Percentiles rank a stretch among this genome's conserved stretches.
Evolutionary conservation across 2,113 vertebrate species (phyloP).

Genomic region (Atherinomorus stipes): DNA sequence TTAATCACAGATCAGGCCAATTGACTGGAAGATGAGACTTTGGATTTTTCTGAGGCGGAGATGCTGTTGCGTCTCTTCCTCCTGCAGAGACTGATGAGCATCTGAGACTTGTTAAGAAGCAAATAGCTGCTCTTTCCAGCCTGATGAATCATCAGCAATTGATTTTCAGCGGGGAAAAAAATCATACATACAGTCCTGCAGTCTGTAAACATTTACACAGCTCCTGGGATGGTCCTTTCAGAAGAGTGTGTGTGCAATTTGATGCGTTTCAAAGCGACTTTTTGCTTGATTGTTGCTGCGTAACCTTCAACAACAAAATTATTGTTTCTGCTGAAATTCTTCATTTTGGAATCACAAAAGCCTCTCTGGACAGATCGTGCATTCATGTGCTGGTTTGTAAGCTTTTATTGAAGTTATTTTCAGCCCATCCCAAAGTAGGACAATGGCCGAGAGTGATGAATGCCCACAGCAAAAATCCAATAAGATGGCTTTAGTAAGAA

Average conservation of each 20-base stretch:
- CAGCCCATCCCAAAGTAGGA: constrained; percentile 57
- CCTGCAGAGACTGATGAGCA: not conserved
- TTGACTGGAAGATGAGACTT: constrained; percentile 13
- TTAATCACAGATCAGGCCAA: constrained; percentile 34
- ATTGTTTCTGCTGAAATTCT: constrained; percentile 46
- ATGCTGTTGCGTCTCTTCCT: constrained; percentile 32
- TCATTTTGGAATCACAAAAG: constrained; percentile 48
- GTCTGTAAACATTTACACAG: constrained; percentile 7
- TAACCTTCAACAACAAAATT: constrained; percentile 51
- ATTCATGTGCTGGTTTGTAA: constrained; percentile 39
- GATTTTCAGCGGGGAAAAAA: constrained; percentile 33
- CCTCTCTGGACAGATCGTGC: not conserved
- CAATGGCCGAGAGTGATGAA: constrained; percentile 74
- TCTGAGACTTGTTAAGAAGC: constrained; percentile 63
- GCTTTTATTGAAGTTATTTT: constrained; percentile 77
- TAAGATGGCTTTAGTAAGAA: constrained; percentile 70
- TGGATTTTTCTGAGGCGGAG: constrained; percentile 1
- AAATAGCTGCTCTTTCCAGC: constrained; percentile 16
- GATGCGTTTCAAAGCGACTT: constrained; percentile 14
- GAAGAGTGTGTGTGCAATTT: constrained; percentile 33
- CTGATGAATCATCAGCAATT: constrained; percentile 39
- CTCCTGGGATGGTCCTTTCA: not conserved
- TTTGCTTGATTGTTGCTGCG: constrained; percentile 30
- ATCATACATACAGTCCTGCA: constrained; percentile 21
- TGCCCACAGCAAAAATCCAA: constrained; percentile 76